phyloP scores from a whole-genome alignment of 2,113 vertebrate species.

The Ammodytes dubius region DNA sequence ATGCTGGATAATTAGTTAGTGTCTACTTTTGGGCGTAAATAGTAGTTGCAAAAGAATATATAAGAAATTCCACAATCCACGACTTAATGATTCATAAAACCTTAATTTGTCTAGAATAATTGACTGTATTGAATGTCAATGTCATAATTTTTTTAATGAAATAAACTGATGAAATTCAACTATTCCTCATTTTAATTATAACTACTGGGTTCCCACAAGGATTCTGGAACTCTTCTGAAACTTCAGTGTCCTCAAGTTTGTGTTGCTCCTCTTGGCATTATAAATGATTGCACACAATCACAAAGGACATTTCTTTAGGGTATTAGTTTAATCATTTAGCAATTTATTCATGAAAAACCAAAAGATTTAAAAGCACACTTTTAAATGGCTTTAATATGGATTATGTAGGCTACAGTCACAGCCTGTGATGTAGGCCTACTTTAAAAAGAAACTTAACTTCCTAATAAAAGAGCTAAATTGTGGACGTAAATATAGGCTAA shows the following conservation, averaged over 20 bases:
- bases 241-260: background rate
- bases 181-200: background rate
- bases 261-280: background rate
- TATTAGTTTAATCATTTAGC: background rate
- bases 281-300: background rate
- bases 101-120: background rate
- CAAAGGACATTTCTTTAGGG: background rate
- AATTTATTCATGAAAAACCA: too few species aligned
- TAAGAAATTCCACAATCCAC: background rate
- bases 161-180: background rate
- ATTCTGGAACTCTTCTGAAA: too few species aligned
- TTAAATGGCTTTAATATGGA: slow-evolving; percentile 1
- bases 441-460: too few species aligned
- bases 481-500: too few species aligned
- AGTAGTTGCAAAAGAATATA: background rate
- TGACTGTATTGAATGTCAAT: background rate
- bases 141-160: background rate
- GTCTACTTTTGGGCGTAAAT: background rate
- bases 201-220: too few species aligned
- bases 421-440: too few species aligned
- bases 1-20: too few species aligned
- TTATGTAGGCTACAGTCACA: too few species aligned
- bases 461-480: too few species aligned
- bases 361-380: background rate
- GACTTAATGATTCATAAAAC: background rate